Conservation (phyloP, 37 sponge, comb jelly and placozoan species). For the Theonella swinhoei region DNA sequence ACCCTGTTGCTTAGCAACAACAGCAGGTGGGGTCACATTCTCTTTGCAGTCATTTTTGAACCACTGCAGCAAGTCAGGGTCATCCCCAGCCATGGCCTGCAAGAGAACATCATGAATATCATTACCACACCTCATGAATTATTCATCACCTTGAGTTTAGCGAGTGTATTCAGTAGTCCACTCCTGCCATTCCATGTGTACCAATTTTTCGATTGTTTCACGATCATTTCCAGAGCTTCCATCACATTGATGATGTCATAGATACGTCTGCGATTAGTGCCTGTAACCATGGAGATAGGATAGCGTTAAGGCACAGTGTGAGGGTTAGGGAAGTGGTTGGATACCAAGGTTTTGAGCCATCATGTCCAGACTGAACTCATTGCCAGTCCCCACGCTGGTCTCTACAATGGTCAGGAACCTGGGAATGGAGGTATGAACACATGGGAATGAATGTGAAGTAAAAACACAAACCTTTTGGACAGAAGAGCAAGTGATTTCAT, state of each 20-base stretch:
- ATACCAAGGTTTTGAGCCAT: slow-evolving; percentile 61
- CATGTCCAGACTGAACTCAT: slow-evolving; percentile 72
- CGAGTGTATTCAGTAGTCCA: slow-evolving; percentile 69
- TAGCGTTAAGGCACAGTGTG: background rate
- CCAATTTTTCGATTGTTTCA: slow-evolving; percentile 84
- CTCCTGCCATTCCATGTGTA: slow-evolving; percentile 80
- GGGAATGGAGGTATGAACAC: background rate
- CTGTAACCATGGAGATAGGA: slow-evolving; percentile 9
- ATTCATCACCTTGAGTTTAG: slow-evolving; percentile 71
- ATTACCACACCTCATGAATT: too few relatives aligned
- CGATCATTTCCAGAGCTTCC: slow-evolving; percentile 87
- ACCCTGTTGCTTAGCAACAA: background rate
- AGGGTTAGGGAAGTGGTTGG: background rate
- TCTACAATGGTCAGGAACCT: slow-evolving; percentile 78
- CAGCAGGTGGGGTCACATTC: background rate
- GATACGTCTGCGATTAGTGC: slow-evolving; percentile 83
- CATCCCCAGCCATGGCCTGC: slow-evolving; percentile 65
- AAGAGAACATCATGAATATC: background rate
- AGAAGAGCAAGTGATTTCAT: slow-evolving; percentile 81
- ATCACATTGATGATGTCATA: slow-evolving; percentile 95
- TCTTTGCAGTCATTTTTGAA: slow-evolving; percentile 14
- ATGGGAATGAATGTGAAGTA: background rate
- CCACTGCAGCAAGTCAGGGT: slow-evolving; percentile 43
- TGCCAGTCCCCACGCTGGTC: slow-evolving; percentile 53
- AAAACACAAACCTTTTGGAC: slow-evolving; percentile 63